Evolutionary conservation across 2,797 vertebrate genomes (phyloP), one percentile per base, ranked within the genome.

Genomic region (Synaphobranchus kaupii): DNA sequence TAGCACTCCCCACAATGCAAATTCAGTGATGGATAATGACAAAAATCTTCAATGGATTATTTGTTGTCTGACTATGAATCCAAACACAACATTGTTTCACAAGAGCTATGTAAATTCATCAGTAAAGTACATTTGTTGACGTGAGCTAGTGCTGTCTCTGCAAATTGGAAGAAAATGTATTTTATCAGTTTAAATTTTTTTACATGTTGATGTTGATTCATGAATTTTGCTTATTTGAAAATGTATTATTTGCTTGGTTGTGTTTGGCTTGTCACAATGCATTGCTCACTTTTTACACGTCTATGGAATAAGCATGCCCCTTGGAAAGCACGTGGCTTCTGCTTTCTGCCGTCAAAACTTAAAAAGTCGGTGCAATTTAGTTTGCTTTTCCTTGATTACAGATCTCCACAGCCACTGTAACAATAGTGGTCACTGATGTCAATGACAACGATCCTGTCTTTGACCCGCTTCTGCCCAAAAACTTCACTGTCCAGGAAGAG

Each of bases 391-490:
- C 92, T 92, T 80, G 60, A 89, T 86, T 90, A 34, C 89, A 99
- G 98, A 99, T 97, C 71, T 99, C 98, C 25, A 98, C 97, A 54
- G 96, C 97, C 20, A 97, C 95, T 0, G 97, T 99, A 90, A 97
- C 97, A 34, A 94, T 99, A 4, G 94, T 97, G 91, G 98, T 99
- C 93, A 98, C 97, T 0, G 98, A 99, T 85, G 98, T 99, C 88
- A 99, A 99, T 87, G 98, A 99, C 94, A 99, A 99, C 0, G 97
- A 97, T 84, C 98, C 98, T 0, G 90, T 95, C 88, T 99, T 99
- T 90, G 96, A 98, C 91, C 92, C 94, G 22, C 97, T 96, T 76
- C 95, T 99, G 86, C 97, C 97, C 4, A 96, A 93, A 93, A 99
- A 99, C 93, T 92, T 99, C 48, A 98, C 97, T 0, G 97, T 99